Percentiles rank a stretch among this genome's conserved stretches.
These are phyloP conservation scores for Lemur catta DNA, from an alignment of 2,797 vertebrate species.

Conservation along the genomic window DNA sequence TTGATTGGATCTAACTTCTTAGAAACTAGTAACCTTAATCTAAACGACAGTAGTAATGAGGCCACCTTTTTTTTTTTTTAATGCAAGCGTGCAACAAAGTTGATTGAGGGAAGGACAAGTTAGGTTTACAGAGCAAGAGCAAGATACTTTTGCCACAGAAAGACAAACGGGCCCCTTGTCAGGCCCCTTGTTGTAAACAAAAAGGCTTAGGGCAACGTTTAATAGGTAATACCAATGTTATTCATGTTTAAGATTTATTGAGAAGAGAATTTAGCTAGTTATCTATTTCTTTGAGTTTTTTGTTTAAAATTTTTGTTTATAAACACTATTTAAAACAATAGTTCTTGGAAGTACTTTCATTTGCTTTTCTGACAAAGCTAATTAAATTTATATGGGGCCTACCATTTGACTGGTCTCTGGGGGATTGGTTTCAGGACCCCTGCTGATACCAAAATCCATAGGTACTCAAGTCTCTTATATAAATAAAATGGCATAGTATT, in stretches of 20 bases:
- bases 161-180: too few relatives aligned
- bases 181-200: too few relatives aligned
- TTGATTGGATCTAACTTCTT: background rate
- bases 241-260: slow-evolving; percentile 1
- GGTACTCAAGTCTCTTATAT: background rate
- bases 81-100: too few relatives aligned
- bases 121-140: too few relatives aligned
- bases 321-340: slow-evolving; percentile 2
- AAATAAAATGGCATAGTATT: background rate
- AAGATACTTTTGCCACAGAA: too few relatives aligned
- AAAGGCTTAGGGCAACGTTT: background rate
- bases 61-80: background rate
- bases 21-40: background rate
- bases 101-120: too few relatives aligned
- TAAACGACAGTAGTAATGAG: background rate
- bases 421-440: background rate
- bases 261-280: slow-evolving; percentile 10
- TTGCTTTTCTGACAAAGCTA: slow-evolving; percentile 32
- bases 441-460: background rate
- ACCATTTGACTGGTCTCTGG: background rate
- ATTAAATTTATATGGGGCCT: background rate
- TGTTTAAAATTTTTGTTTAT: background rate
- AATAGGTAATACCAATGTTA: background rate
- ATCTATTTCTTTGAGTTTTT: background rate
- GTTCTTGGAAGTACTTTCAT: background rate